Evolutionary conservation across 2,797 vertebrate genomes (phyloP), one percentile per base, ranked within the genome.

Genomic region (Diplodus puntazzo): DNA sequence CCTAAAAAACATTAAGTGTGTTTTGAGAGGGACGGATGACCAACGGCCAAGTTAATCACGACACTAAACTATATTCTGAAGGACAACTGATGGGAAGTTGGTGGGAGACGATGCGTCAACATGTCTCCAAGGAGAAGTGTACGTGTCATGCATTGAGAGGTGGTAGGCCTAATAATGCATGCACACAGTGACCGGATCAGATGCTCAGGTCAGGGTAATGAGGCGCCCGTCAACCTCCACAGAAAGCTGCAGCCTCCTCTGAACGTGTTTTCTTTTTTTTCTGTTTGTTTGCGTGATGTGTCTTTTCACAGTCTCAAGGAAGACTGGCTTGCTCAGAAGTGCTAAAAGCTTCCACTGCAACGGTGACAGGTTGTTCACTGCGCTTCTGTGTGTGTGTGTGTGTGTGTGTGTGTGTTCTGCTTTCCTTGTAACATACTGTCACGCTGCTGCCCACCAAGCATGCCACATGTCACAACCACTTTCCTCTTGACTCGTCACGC

Each of bases 31-130:
- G 72, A 66, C 73, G 87, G 77, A 86, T 75, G 72, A 81, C 89
- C 85, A 64, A 17, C 58, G 77, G 83, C 79, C 58, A 74, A 73
- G 92, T 91, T 92, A 89, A 94, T 94, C 88, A 90, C 86, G 90
- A 89, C 85, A 84, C 85, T 89, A 92, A 94, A 93, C 90, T 94
- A 74, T 92, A 94, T 92, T 91, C 84, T 88, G 84, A 84, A 79
- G 76, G 87, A 83, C 77, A 83, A 77, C 61, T 79, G 84, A 85
- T 30, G 30, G 30, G 30, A 80, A 75, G 68, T 64, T 78, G 80
- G 45, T 10, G 30, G 34, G 66, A 23, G 25, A 50, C 52, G 55
- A 77, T 80, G 75, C 63, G 69, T 50, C 62, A 23, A 59, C 30
- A 11, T 17, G 64, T 73, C 69, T 82, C 65, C 58, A 46, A 34